Conservation (phyloP, 2,888 invertebrate species). For the Tenthredo distinguenda region DNA sequence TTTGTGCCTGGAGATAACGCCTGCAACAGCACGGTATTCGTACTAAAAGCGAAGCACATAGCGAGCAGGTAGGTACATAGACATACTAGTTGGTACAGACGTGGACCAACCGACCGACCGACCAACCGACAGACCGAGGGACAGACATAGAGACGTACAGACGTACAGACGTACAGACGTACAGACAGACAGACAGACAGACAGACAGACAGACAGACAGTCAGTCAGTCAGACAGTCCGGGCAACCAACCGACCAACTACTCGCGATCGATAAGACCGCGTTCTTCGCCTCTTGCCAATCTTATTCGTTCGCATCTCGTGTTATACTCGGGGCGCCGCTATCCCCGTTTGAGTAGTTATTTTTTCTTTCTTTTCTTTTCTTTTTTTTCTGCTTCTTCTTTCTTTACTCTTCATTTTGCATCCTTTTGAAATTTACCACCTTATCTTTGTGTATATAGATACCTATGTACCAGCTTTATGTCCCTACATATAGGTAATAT, state of each 20-base stretch:
- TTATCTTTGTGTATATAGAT: not conserved
- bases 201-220: constrained; percentile 15
- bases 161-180: not conserved
- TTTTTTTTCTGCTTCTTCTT: not conserved
- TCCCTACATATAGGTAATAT: not conserved
- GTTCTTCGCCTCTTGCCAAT: constrained; percentile 51
- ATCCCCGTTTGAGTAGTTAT: not conserved
- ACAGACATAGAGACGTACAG: not conserved
- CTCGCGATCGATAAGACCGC: constrained; percentile 54
- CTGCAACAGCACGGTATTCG: not conserved
- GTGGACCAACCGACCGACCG: constrained; percentile 33
- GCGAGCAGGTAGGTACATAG: not conserved
- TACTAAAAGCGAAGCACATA: constrained; percentile 15
- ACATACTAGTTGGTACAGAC: constrained; percentile 36
- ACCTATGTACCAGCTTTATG: not conserved
- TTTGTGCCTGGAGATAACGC: constrained; percentile 5
- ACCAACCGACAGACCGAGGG: constrained; percentile 6
- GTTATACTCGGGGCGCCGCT: not conserved
- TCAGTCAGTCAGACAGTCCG: constrained; percentile 27
- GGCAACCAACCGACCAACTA: constrained; percentile 36
- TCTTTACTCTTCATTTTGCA: constrained; percentile 19
- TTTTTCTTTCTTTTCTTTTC: not conserved
- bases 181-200: constrained; percentile 21
- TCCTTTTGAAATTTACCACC: constrained; percentile 7
- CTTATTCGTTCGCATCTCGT: constrained; percentile 42